A percentile compares a stretch with the other conserved stretches of the same genome.
Conservation (phyloP, 2,888 invertebrate species). For the Cremastobaeus sp. region DNA sequence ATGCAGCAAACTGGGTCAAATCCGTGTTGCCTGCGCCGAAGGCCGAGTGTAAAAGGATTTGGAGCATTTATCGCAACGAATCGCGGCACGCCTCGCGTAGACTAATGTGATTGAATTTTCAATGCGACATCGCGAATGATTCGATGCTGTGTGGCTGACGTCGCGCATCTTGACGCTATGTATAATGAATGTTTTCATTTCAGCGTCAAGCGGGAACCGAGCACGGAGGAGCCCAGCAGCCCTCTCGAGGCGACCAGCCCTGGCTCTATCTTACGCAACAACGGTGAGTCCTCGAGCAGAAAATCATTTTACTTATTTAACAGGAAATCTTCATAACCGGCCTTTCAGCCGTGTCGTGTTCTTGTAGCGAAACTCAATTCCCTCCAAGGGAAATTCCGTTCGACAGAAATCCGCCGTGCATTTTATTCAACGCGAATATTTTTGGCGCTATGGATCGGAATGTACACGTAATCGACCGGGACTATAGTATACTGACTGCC, state of each 20-base stretch:
- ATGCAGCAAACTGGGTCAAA: constrained; percentile 66
- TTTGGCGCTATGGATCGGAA: no score
- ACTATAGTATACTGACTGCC: no score
- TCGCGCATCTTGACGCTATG: constrained; percentile 50
- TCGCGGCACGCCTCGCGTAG: background rate
- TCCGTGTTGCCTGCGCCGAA: constrained; percentile 62
- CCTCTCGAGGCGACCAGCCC: constrained; percentile 77
- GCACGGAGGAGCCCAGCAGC: constrained; percentile 73
- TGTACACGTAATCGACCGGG: no score
- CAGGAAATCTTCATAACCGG: constrained; percentile 60
- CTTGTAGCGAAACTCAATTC: no score
- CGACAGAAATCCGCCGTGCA: no score
- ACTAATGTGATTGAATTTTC: constrained; percentile 43
- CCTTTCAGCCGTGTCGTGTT: no score
- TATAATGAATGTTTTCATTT: constrained; percentile 73
- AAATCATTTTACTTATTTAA: constrained; percentile 64
- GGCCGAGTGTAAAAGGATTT: constrained; percentile 61
- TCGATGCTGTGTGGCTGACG: constrained; percentile 28
- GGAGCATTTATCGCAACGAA: constrained; percentile 21
- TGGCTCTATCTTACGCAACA: constrained; percentile 76
- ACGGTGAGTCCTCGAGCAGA: constrained; percentile 71
- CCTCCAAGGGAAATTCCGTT: no score
- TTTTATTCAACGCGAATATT: no score
- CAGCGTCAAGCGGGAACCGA: constrained; percentile 77
- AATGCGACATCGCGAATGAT: constrained; percentile 32